phyloP scores from a whole-genome alignment of 2,797 vertebrate species.

The Luscinia megarhynchos region DNA sequence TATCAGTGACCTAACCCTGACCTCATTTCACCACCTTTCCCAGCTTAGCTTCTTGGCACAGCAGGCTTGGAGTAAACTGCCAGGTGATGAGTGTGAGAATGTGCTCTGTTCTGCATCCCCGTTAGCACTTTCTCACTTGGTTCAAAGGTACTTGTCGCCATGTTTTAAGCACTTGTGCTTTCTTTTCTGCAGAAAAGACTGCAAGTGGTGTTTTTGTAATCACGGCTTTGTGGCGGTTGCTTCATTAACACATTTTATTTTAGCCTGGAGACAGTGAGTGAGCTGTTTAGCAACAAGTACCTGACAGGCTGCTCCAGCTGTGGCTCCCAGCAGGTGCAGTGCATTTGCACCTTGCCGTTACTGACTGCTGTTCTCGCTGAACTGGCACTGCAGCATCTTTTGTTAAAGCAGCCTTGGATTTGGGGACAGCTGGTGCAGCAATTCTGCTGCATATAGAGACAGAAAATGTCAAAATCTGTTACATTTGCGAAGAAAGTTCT shows the following conservation, averaged over 20 bases:
- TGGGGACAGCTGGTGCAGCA: neutral
- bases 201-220: neutral
- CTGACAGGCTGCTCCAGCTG: neutral
- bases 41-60: neutral
- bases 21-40: neutral
- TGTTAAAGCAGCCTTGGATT: neutral
- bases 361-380: neutral
- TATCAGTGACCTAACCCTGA: neutral
- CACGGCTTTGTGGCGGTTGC: neutral
- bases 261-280: neutral
- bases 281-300: neutral
- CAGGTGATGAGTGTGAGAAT: neutral
- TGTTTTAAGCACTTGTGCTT: neutral
- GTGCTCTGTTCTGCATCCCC: neutral
- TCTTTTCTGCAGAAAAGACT: neutral
- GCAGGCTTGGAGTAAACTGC: neutral
- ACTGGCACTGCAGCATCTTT: neutral
- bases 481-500: neutral
- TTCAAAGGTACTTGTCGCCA: neutral
- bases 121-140: neutral
- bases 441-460: neutral
- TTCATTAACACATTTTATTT: conserved; percentile 26
- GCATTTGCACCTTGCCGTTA: neutral
- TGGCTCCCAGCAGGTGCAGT: neutral
- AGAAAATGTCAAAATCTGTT: neutral